Percentiles rank a stretch among this genome's conserved stretches.
Evolutionary conservation across 1,140 invertebrate genomes (phyloP).

Genomic region (Venustaconcha ellipsiformis): DNA sequence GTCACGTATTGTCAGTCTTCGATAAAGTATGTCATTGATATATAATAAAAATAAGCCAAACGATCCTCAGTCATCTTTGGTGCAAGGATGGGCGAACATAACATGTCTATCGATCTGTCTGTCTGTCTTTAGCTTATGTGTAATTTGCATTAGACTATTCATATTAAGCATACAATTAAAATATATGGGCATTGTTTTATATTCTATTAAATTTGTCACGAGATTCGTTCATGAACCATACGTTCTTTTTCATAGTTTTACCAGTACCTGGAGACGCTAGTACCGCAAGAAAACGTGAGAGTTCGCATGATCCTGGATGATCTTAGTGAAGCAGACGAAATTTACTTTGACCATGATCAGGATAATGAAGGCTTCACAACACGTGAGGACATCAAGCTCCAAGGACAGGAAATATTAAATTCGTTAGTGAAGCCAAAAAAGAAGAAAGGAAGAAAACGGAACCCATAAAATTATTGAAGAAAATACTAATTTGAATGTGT

Average conservation of each 20-base stretch:
- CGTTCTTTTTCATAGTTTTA: slow-evolving; percentile 34
- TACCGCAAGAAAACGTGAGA: slow-evolving; percentile 41
- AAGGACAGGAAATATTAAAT: slow-evolving; percentile 38
- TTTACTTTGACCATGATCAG: slow-evolving; percentile 48
- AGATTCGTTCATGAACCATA: not conserved
- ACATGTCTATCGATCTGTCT: not conserved
- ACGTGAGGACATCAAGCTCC: slow-evolving; percentile 43
- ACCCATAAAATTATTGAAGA: slow-evolving; percentile 3
- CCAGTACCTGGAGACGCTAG: slow-evolving; percentile 34
- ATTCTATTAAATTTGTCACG: not conserved
- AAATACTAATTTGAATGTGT: too few species aligned
- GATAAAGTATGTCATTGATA: too few species aligned
- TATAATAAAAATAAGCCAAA: too few species aligned
- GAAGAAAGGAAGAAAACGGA: slow-evolving; percentile 34
- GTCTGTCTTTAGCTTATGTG: not conserved
- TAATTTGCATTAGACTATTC: not conserved
- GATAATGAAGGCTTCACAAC: slow-evolving; percentile 47
- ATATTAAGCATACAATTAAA: not conserved
- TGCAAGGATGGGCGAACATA: not conserved
- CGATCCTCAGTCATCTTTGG: not conserved
- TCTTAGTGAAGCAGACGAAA: slow-evolving; percentile 43
- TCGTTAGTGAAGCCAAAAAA: slow-evolving; percentile 46
- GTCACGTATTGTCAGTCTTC: too few species aligned
- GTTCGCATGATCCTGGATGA: slow-evolving; percentile 37
- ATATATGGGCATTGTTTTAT: not conserved